Conservation (phyloP, 2,888 invertebrate species). For the Perithous albicinctus region DNA sequence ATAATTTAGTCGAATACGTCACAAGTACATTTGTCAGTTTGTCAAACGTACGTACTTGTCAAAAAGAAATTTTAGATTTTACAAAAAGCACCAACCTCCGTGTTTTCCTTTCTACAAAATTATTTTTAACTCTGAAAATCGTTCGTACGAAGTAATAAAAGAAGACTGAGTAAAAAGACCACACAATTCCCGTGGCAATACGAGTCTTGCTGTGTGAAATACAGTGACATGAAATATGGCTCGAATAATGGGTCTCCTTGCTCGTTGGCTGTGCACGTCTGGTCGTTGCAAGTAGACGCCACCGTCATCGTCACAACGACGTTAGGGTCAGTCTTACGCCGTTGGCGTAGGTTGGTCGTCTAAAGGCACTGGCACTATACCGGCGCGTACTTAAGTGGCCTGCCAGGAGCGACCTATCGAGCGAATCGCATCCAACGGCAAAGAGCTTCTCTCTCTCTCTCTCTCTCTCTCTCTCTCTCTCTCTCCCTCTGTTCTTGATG, state of each 20-base stretch:
- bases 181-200: neutral
- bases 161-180: neutral
- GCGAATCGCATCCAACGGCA: slow-evolving; percentile 2
- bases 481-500: slow-evolving; percentile 24
- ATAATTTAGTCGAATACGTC: too few relatives aligned
- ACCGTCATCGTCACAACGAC: slow-evolving; percentile 20
- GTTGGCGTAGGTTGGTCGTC: neutral
- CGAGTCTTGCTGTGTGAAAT: slow-evolving; percentile 1
- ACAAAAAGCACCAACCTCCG: too few relatives aligned
- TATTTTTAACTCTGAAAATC: too few relatives aligned
- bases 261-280: slow-evolving; percentile 46
- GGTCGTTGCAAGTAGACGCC: slow-evolving; percentile 35
- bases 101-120: too few relatives aligned
- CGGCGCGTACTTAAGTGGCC: slow-evolving; percentile 11
- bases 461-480: too few relatives aligned
- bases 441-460: too few relatives aligned
- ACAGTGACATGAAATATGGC: slow-evolving; percentile 45
- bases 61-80: too few relatives aligned
- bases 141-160: neutral
- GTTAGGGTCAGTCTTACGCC: neutral
- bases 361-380: neutral
- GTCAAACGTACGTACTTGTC: too few relatives aligned
- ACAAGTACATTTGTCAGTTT: too few relatives aligned
- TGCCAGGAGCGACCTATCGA: slow-evolving; percentile 10
- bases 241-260: slow-evolving; percentile 43